phyloP scores from a whole-genome alignment of 2,888 invertebrate species.

The Coelogynopora nodosa region DNA sequence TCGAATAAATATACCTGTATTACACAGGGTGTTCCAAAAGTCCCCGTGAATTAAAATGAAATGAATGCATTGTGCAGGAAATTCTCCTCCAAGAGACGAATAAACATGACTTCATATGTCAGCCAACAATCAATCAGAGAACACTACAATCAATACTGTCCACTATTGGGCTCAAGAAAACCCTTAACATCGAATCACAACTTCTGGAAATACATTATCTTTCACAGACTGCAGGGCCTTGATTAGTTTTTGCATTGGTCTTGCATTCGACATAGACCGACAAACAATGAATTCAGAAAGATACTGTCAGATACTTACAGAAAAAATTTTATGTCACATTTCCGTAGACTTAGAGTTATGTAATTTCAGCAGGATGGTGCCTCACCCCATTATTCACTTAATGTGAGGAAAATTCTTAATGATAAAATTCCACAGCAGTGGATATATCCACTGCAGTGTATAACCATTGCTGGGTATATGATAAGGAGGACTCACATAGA shows the following conservation, averaged over 20 bases:
- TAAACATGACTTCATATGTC: no score
- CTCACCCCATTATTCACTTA: background rate
- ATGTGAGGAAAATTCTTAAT: slow-evolving; percentile 1
- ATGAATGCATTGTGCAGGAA: no score
- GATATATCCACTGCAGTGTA: no score
- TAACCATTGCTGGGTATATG: no score
- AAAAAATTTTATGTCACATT: background rate
- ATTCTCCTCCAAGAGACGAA: no score
- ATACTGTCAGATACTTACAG: slow-evolving; percentile 1
- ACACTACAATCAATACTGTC: background rate
- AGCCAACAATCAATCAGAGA: no score
- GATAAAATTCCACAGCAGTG: slow-evolving; percentile 32
- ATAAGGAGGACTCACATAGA: background rate
- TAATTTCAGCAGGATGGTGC: slow-evolving; percentile 7
- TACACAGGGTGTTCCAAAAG: no score
- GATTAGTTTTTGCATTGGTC: background rate
- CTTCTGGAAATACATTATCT: slow-evolving; percentile 21
- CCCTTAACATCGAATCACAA: slow-evolving; percentile 10
- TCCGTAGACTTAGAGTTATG: slow-evolving; percentile 8
- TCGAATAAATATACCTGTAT: no score
- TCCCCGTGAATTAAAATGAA: no score
- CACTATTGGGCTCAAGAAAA: slow-evolving; percentile 12
- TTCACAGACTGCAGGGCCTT: slow-evolving; percentile 14
- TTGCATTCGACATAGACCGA: slow-evolving; percentile 23
- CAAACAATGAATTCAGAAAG: slow-evolving; percentile 14